Conservation (phyloP, 2,888 invertebrate species). For the Myopa testacea region DNA sequence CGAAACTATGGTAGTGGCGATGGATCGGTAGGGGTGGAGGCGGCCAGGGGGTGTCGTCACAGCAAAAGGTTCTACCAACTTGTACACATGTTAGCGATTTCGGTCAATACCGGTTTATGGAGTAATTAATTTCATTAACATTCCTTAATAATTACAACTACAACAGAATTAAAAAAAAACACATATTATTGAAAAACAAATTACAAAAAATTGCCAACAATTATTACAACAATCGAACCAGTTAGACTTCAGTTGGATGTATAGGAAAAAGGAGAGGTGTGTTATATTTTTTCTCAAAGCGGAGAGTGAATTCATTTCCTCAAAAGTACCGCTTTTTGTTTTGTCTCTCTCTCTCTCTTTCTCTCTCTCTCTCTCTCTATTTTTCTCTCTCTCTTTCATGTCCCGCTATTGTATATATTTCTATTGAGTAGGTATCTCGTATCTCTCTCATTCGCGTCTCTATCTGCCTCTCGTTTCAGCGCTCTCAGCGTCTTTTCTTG, state of each 20-base stretch:
- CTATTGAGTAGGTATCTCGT: too few species aligned
- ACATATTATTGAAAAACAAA: background rate
- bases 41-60: background rate
- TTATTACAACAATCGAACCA: background rate
- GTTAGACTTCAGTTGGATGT: background rate
- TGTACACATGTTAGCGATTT: slow-evolving; percentile 56
- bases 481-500: too few species aligned
- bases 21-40: background rate
- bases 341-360: background rate
- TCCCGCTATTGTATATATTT: too few species aligned
- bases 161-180: slow-evolving; percentile 3
- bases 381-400: too few species aligned
- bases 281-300: too few species aligned
- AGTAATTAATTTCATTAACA: slow-evolving; percentile 46
- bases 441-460: too few species aligned
- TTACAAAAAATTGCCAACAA: slow-evolving; percentile 6
- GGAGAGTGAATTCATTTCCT: too few species aligned
- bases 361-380: background rate
- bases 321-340: too few species aligned
- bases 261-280: too few species aligned
- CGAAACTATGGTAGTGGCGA: background rate
- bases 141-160: slow-evolving; percentile 37
- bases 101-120: slow-evolving; percentile 55
- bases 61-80: too few species aligned
- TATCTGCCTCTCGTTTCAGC: too few species aligned